A percentile compares a stretch with the other conserved stretches of the same genome.
Conservation (phyloP, 2,888 invertebrate species). For the Peribatodes rhomboidaria region DNA sequence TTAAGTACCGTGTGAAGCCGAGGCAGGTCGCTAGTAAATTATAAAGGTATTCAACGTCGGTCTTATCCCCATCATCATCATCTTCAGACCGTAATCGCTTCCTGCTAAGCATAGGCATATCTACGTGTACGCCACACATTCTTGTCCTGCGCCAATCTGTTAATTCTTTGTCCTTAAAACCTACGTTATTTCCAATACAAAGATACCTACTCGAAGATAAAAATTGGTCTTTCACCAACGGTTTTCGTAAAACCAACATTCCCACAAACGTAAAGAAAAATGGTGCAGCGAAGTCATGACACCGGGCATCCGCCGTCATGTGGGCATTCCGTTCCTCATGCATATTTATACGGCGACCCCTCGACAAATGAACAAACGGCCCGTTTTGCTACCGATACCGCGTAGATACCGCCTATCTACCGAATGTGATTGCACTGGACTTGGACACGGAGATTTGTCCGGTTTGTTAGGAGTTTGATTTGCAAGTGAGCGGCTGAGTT, state of each 20-base stretch:
- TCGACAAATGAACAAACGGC: constrained; percentile 58
- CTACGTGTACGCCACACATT: no score
- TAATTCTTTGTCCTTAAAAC: no score
- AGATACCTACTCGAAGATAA: no score
- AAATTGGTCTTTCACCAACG: not conserved
- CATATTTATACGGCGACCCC: constrained; percentile 63
- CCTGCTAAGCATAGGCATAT: no score
- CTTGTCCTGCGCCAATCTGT: no score
- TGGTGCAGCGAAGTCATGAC: constrained; percentile 36
- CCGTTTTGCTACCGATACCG: constrained; percentile 53
- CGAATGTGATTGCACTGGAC: constrained; percentile 39
- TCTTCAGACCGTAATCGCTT: no score
- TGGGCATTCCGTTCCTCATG: constrained; percentile 66
- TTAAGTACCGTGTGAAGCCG: no score
- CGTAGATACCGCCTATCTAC: constrained; percentile 36
- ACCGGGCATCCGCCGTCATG: constrained; percentile 54
- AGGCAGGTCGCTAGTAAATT: no score
- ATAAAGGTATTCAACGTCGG: no score
- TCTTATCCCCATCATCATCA: no score
- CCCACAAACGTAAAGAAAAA: constrained; percentile 43
- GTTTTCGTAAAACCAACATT: constrained; percentile 28
- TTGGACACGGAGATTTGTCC: constrained; percentile 16
- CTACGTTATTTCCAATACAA: no score
- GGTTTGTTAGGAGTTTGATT: constrained; percentile 22
- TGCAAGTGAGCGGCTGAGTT: constrained; percentile 28